Evolutionary conservation across 2,113 vertebrate genomes (phyloP), one percentile per base, ranked within the genome.

Genomic region (Mustelus asterias): DNA sequence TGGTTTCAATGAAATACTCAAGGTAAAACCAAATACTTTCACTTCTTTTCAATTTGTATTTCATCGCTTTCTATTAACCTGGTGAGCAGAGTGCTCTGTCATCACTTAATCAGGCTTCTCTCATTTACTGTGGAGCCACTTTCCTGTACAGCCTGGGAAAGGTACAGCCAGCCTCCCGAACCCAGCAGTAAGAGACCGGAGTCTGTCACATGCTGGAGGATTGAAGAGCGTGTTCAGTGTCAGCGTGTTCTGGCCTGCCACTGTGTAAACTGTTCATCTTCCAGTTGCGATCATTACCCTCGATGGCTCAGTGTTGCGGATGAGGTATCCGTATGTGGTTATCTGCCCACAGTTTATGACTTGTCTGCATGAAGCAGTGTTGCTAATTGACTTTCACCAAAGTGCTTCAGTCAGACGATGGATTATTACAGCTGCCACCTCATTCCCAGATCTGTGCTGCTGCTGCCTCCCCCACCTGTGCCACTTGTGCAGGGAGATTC

Each of bases 1-100:
- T 7, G 98, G 99, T 97, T 99, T 99, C 96, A 99, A 98, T 78
- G 98, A 98, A 24, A 99, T 99, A 94, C 98, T 99, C n/a, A 99
- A 99, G 97, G 99, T 99, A 95, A 96, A 96, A 6, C n/a, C 44
- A 76, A 54, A 54, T 54, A 54, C 48, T 54, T 54, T 3, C 48
- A 54, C 48, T 54, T 54, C 9, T 37, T 13, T 18, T 3, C n/a
- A 4, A 22, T 94, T 67, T 70, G 58, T 2, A 9, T 41, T 83
- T 1, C 13, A 24, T 54, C 22, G 26, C 41, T 29, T 1, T 26
- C 48, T 26, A 1, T 89, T 54, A 70, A 70, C 4, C 41, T 24
- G 11, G 33, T 33, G 33, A 69, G n/a, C 22, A 41, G 94, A 24
- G 33, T 44, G 26, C 20, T 14, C 86, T 54, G 26, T 58, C 22